Base-by-base conservation (phyloP, 2,888 invertebrate species). In the Epistrophella euchroma region DNA sequence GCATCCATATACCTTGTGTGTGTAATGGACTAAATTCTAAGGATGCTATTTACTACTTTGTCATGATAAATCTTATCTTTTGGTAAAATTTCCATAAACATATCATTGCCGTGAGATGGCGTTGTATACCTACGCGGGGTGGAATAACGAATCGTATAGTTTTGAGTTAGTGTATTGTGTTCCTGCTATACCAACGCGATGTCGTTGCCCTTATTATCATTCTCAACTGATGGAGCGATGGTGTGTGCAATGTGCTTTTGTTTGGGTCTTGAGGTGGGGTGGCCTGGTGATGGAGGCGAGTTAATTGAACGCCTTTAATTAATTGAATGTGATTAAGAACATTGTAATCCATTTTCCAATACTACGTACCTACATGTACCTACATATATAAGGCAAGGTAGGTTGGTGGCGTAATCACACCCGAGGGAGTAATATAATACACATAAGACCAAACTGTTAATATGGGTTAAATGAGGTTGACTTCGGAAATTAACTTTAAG, bases 41-140 rank as follows among this genome's bases (percentile, higher is more conserved):
- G 86, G 86, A 86, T 71, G 77, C 77, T 82, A 82, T 86, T 86
- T 81, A 85, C 81, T 77, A 81, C 85, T 85, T 82, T 82, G 86
- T 82, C 86, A 74, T 86, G 86, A 86, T 86, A 86, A 86, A 86
- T 86, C 86, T 86, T 82, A 86, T 86, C 86, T 81, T 82, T 86
- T 82, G 82, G 82, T 37, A 78, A 82, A 82, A 86, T 86, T 86
- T 78, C 86, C 86, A 86, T 86, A 86, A 82, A 82, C 86, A 82
- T 74, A 86, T 60, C 68, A 68, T 73, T 50, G 43, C 45, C 43
- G 56, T 55, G 56, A 43, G 71, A 56, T 71, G 37, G 25, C 40
- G 71, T 25, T 35, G 66, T 62, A 22, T 13, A 17, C 10, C 9
- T 17, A 28, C 25, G 25, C 25, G 28, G n/a, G 25, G 3, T 43